phyloP scores from a whole-genome alignment of 1,140 invertebrate genomes.

The Zaprionus gabonicus region DNA sequence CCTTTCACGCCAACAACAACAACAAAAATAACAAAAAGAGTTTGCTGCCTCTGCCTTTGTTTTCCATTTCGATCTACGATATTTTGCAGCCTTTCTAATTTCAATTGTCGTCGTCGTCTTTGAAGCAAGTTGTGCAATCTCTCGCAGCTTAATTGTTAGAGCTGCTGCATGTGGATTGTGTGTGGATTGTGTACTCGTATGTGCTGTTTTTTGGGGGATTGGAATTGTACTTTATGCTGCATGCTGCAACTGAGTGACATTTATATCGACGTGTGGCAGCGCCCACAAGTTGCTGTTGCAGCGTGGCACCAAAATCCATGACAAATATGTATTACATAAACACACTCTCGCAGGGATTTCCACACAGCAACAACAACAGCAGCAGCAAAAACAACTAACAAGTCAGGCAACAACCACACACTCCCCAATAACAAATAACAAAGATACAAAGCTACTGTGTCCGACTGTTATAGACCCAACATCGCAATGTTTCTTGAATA shows the following conservation, averaged over 20 bases:
- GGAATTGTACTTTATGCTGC: constrained; percentile 16
- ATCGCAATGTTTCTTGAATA: too few relatives aligned
- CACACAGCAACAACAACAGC: constrained; percentile 39
- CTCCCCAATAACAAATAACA: constrained; percentile 34
- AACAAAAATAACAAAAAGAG: constrained; percentile 33
- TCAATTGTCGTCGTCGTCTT: constrained; percentile 61
- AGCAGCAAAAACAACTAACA: constrained; percentile 31
- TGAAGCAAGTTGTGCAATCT: constrained; percentile 68
- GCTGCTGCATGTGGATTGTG: constrained; percentile 26
- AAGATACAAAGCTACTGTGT: not conserved
- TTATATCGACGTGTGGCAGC: constrained; percentile 45
- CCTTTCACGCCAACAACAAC: constrained; percentile 76
- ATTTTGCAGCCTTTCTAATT: constrained; percentile 77
- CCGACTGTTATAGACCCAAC: too few relatives aligned
- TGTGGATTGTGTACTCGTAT: constrained; percentile 4
- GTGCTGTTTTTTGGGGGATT: not conserved
- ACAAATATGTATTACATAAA: constrained; percentile 63
- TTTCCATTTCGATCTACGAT: constrained; percentile 60
- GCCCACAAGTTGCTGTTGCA: constrained; percentile 33
- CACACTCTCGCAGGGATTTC: constrained; percentile 55
- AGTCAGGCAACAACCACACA: constrained; percentile 47
- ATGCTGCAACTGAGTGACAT: constrained; percentile 44
- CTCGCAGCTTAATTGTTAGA: constrained; percentile 57
- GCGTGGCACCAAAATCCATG: constrained; percentile 36
- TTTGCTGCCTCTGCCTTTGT: constrained; percentile 65